phyloP scores from a whole-genome alignment of 2,797 vertebrate species.

The Brachyrhaphis roseni region DNA sequence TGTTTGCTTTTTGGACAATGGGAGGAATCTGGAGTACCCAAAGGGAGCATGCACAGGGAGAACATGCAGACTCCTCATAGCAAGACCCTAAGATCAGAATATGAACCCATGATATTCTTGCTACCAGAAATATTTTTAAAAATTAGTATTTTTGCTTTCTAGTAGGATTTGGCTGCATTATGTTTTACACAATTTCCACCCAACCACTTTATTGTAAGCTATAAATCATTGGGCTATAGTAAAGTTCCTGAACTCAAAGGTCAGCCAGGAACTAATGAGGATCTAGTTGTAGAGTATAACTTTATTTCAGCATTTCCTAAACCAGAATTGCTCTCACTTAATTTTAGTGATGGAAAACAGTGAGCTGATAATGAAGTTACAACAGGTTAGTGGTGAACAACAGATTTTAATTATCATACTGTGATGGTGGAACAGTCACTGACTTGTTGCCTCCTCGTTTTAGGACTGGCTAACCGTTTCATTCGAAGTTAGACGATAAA shows the following conservation, averaged over 20 bases:
- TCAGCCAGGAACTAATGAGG: background rate
- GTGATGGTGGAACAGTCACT: background rate
- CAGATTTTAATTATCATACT: background rate
- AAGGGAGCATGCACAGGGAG: background rate
- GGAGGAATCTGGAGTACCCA: background rate
- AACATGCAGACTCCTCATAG: background rate
- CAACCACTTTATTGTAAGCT: background rate
- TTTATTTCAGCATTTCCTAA: background rate
- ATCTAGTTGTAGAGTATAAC: background rate
- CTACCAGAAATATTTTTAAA: too few species aligned
- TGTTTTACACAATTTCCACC: background rate
- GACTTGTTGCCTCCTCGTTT: background rate
- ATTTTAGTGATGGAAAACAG: background rate
- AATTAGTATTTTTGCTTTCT: background rate
- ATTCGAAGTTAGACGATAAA: background rate
- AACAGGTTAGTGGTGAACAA: background rate
- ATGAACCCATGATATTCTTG: too few species aligned
- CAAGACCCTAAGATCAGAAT: too few species aligned
- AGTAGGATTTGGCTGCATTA: background rate
- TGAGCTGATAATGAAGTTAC: background rate
- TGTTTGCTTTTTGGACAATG: background rate
- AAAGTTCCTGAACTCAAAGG: background rate
- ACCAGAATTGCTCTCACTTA: background rate
- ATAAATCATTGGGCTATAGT: background rate
- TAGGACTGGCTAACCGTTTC: background rate